Base-by-base conservation (phyloP, 2,113 vertebrate species). In the Cephalopterus ornatus region DNA sequence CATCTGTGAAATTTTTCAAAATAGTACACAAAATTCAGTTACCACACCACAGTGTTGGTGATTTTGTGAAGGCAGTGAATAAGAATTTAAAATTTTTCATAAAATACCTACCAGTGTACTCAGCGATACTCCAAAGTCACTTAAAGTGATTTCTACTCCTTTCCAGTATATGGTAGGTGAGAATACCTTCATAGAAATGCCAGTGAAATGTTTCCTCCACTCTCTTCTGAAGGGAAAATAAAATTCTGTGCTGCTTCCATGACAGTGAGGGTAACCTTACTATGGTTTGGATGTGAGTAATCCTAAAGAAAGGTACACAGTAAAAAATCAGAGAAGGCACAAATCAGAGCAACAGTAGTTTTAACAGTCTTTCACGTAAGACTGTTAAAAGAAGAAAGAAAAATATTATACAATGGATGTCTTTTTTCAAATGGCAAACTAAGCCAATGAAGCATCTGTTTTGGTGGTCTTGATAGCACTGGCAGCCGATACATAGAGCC, bases 391-490 rank as follows among this genome's bases (percentile, higher is more conserved):
- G 10, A 56, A 56, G 24, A 73, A 55, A 46, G 13, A 68, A 77
- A 41, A 55, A 15, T 30, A 0, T 6, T 62, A 13, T n/a, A 26
- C 1, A 56, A 52, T 32, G 4, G 5, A 50, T 21, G 2, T 12
- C 7, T 65, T 19, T 56, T 87, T 89, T 42, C 23, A 68, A 23
- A 18, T 44, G 37, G 46, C 4, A 3, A 63, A 47, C 12, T 56
- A 52, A 82, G 32, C 6, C 55, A 73, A 11, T 44, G 61, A 71
- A 90, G 16, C 4, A 58, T 35, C 39, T 81, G 4, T 20, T 83
- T 87, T 52, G 17, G 33, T 77, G 46, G 24, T 70, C 78, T 52
- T 17, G 8, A 2, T 23, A 47, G 14, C 8, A 42, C 13, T 91
- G 18, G n/a, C 18, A 55, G 24, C 65, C 39, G 11, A 14, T 35